Evolutionary conservation across 2,113 vertebrate species (phyloP).

Genomic region (Tyrannus savana): DNA sequence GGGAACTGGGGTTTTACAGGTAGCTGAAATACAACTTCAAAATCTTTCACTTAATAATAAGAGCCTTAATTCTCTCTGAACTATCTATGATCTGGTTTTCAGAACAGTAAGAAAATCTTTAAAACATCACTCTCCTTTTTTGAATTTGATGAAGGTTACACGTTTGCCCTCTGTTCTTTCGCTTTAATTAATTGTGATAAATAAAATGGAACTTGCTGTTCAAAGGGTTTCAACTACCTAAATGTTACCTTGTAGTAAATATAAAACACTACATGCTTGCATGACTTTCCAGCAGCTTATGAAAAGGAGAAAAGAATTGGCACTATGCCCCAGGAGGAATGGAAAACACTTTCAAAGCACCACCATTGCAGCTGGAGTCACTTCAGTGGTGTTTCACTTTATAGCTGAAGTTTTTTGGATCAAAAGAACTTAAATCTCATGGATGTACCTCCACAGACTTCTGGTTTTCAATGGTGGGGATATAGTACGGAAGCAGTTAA

Average conservation of each 20-base stretch:
- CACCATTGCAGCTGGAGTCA: neutral
- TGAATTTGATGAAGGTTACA: conserved; percentile 26
- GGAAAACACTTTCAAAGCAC: neutral
- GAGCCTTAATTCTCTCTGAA: conserved; percentile 4
- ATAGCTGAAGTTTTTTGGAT: neutral
- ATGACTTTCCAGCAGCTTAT: neutral
- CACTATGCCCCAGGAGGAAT: neutral
- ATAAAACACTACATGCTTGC: neutral
- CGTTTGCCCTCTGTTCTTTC: neutral
- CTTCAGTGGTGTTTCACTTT: neutral
- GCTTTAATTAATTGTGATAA: conserved; percentile 52
- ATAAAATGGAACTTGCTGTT: conserved; percentile 4
- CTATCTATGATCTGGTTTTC: conserved; percentile 9
- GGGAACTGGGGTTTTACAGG: neutral
- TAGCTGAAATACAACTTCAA: neutral
- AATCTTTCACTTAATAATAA: conserved; percentile 22
- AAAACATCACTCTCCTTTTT: neutral
- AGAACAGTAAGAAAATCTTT: conserved; percentile 29
- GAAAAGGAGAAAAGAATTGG: neutral
- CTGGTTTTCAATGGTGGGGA: neutral
- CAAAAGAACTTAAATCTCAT: neutral
- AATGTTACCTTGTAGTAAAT: neutral
- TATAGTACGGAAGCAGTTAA: neutral
- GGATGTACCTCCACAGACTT: neutral
- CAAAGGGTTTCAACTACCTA: neutral